Percentiles rank a stretch among this genome's conserved stretches.
Conservation (phyloP, 2,113 vertebrate genomes). For the Chionomys nivalis region DNA sequence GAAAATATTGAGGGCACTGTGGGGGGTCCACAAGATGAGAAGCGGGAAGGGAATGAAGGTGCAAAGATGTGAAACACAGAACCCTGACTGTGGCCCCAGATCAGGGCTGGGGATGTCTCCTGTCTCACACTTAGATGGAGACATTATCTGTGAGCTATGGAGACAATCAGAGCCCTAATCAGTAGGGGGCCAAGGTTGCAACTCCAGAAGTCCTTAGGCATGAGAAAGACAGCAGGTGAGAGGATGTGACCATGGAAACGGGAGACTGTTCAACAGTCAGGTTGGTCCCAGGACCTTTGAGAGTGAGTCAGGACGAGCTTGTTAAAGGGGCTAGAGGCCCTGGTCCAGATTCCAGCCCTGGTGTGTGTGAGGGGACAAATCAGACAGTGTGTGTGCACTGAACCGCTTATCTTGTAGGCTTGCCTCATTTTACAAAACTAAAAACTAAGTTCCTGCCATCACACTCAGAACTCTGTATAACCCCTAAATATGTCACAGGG, state of each 20-base stretch:
- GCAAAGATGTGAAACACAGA: fast-evolving
- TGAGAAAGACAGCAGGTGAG: neutral
- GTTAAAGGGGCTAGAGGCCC: neutral
- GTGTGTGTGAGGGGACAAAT: fast-evolving
- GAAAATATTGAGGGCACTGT: no score
- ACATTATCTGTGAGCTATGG: neutral
- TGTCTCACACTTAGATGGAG: neutral
- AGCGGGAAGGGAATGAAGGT: neutral
- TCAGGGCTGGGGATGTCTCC: neutral
- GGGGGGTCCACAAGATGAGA: neutral
- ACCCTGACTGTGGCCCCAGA: fast-evolving
- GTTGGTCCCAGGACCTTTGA: fast-evolving
- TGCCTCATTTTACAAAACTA: neutral
- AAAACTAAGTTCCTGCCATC: neutral
- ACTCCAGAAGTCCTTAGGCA: fast-evolving
- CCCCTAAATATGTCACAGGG: neutral
- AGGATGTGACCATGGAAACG: neutral
- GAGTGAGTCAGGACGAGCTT: fast-evolving
- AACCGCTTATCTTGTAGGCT: neutral
- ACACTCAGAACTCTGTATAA: neutral
- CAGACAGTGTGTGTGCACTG: fast-evolving
- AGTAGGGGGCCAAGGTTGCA: fast-evolving
- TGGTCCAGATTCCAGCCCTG: fast-evolving
- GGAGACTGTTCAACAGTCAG: neutral
- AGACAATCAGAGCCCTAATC: neutral